Conservation (phyloP, 2,113 vertebrate genomes). For the Laterallus jamaicensis region DNA sequence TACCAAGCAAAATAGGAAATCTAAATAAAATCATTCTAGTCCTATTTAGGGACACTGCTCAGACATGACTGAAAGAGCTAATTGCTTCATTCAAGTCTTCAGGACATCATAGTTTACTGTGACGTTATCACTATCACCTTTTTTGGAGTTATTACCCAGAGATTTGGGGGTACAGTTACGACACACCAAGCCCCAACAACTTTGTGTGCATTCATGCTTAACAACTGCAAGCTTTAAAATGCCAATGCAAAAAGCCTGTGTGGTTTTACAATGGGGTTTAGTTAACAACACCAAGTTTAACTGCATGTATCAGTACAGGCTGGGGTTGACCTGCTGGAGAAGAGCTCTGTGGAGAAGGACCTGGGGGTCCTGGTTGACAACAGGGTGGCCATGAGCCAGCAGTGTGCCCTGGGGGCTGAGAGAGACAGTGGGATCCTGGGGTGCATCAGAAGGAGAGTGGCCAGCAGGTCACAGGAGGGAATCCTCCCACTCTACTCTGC, state of each 20-base stretch:
- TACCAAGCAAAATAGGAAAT: background rate
- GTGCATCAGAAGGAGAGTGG: too few species aligned
- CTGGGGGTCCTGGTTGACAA: too few species aligned
- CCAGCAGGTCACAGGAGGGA: too few species aligned
- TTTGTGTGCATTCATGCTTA: background rate
- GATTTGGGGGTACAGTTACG: too few species aligned
- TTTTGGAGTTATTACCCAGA: background rate
- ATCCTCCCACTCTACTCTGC: too few species aligned
- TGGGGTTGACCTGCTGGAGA: too few species aligned
- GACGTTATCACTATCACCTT: background rate
- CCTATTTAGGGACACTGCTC: background rate
- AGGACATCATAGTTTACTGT: background rate
- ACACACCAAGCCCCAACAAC: background rate
- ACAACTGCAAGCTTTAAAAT: background rate
- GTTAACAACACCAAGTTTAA: too few species aligned
- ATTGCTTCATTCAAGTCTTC: background rate
- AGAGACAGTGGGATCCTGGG: too few species aligned
- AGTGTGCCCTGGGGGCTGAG: too few species aligned
- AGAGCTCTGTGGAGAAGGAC: too few species aligned
- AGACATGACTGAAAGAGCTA: background rate
- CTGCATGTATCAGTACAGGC: too few species aligned
- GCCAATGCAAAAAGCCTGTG: background rate
- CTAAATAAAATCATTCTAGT: background rate
- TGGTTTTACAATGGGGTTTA: background rate
- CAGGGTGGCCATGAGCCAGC: too few species aligned